Percentiles rank a stretch among this genome's conserved stretches.
Evolutionary conservation across 2,888 invertebrate species (phyloP).

Genomic region (Scaptomyza caliginosa): DNA sequence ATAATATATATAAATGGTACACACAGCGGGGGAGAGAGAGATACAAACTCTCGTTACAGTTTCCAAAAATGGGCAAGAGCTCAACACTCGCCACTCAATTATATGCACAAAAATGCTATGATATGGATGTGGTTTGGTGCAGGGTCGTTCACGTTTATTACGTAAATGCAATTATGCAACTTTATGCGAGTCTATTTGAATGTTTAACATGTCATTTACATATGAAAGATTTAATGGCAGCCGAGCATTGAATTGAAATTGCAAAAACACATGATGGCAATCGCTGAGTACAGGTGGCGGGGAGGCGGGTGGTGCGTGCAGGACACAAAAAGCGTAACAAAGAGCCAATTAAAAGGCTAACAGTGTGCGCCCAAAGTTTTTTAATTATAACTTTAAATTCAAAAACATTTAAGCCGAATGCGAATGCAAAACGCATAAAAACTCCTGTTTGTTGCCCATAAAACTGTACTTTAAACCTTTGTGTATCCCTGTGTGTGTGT

Average conservation of each 20-base stretch:
- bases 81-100: slow-evolving; percentile 53
- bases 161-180: slow-evolving; percentile 73
- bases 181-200: slow-evolving; percentile 74
- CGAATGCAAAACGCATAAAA: slow-evolving; percentile 68
- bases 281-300: too few species aligned
- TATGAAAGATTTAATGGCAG: slow-evolving; percentile 69
- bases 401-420: slow-evolving; percentile 62
- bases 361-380: slow-evolving; percentile 69
- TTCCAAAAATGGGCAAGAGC: slow-evolving; percentile 26
- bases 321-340: slow-evolving; percentile 48
- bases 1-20: slow-evolving; percentile 45
- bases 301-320: neutral
- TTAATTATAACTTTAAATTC: slow-evolving; percentile 77
- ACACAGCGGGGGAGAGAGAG: too few species aligned
- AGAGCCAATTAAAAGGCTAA: slow-evolving; percentile 75
- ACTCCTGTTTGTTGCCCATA: slow-evolving; percentile 68
- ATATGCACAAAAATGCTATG: slow-evolving; percentile 15
- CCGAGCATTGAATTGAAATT: slow-evolving; percentile 64
- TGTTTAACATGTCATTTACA: slow-evolving; percentile 76
- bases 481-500: neutral
- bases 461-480: slow-evolving; percentile 64
- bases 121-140: neutral
- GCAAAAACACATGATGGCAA: slow-evolving; percentile 15
- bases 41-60: neutral
- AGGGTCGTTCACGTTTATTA: slow-evolving; percentile 44